Base-by-base conservation (phyloP, 2,888 invertebrate genomes). In the Urechis unicinctus region DNA sequence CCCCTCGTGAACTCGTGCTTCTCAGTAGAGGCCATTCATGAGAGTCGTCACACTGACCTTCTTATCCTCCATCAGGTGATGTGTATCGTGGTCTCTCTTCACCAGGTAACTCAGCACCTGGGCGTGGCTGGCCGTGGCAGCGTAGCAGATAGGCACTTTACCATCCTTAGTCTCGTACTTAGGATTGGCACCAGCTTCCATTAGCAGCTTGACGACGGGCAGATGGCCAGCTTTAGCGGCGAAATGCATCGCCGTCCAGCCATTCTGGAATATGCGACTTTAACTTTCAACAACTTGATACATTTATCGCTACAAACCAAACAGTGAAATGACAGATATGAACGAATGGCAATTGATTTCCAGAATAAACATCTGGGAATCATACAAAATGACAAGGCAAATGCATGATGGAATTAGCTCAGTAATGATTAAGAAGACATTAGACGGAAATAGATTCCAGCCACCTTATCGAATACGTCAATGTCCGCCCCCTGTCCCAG, bases 401-500 rank as follows among this genome's bases (percentile, higher is more conserved):
- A n/a, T n/a, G n/a, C n/a, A n/a, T n/a, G n/a, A n/a, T n/a, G n/a
- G n/a, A n/a, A n/a, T n/a, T n/a, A n/a, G n/a, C n/a, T n/a, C n/a
- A n/a, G n/a, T n/a, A n/a, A n/a, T n/a, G n/a, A n/a, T n/a, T n/a
- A n/a, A n/a, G n/a, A n/a, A n/a, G n/a, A n/a, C n/a, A n/a, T n/a
- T n/a, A n/a, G n/a, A n/a, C n/a, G n/a, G n/a, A n/a, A n/a, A n/a
- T n/a, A n/a, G n/a, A n/a, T 36, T 9, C 36, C 26, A 56, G 61
- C 59, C 66, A 83, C 84, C 76, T 89, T 92, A 78, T 98, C 97
- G 57, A 91, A 91, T 21, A 93, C 91, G 77, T 97, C 96, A 71
- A 98, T 96, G 81, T 97, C 96, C 31, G 95, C 95, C 52, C 97
- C 98, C 82, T 98, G 98, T 50, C 97, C 97, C 59, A 98, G 83